Base-by-base conservation (phyloP, 92 coral and sea anemone species). In the Bergia sp. region DNA sequence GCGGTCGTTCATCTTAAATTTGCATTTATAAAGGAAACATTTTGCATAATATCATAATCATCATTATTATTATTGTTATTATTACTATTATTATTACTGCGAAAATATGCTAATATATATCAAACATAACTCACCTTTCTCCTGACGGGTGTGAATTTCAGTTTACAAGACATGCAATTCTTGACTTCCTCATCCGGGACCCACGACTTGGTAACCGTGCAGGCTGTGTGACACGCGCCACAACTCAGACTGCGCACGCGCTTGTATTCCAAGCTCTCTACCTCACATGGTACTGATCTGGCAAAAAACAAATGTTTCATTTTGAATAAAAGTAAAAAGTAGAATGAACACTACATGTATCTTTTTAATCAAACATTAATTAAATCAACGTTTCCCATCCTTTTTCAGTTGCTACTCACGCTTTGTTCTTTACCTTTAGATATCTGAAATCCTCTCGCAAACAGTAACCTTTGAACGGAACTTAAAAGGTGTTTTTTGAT, bases 101-200 rank as follows among this genome's bases (percentile, higher is more conserved):
- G 39, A 29, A 29, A 29, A 29, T 29, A 29, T 29, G 29, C 29
- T 29, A 29, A 29, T 29, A 29, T 29, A 29, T 49, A 29, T 29
- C 29, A 29, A 29, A 29, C 29, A 29, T 29, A 29, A 29, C 94
- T 39, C 71, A 92, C 96, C 96, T 89, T 89, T 81, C 96, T 92
- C 89, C 90, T 93, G 61, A 95, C 95, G 47, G 93, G 72, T n/a
- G 97, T 91, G 86, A 97, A 97, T 89, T 89, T 97, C 50, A 71
- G 91, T 81, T 94, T 92, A 91, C 99, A 97, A 3, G 95, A 94
- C 99, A 97, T 97, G 73, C 99, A 97, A 55, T 94, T 97, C 85
- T 93, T 95, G 21, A 97, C 94, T 77, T 93, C 95, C 67, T 95
- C 96, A 80, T 95, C 94, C 40, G 98, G 95, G 20, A 95, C 93